phyloP scores from a whole-genome alignment of 2,888 invertebrate genomes.

The Alviniconcha strummeri region DNA sequence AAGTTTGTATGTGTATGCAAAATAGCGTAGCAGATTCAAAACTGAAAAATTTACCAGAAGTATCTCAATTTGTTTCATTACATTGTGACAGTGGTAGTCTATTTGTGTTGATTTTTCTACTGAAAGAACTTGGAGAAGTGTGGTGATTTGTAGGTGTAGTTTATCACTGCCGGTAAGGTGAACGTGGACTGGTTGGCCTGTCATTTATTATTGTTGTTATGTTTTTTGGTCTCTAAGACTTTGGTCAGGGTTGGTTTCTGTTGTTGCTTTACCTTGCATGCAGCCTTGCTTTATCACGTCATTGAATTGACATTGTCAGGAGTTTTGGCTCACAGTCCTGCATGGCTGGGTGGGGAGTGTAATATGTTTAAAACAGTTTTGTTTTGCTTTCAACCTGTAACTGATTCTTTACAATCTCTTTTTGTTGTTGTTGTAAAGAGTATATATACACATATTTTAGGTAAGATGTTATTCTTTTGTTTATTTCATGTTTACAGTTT shows the following conservation, averaged over 20 bases:
- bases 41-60: too few species aligned
- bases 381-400: too few species aligned
- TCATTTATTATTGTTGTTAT: neutral
- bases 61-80: too few species aligned
- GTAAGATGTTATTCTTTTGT: neutral
- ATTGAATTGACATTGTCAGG: too few species aligned
- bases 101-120: too few species aligned
- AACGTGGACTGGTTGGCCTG: constrained; percentile 11
- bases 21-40: too few species aligned
- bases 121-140: neutral
- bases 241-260: constrained; percentile 18
- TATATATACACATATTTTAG: neutral
- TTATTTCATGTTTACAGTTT: neutral
- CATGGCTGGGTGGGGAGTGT: neutral
- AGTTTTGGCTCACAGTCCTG: too few species aligned
- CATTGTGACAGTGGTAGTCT: too few species aligned
- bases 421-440: neutral
- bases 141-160: neutral
- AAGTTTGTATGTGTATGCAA: too few species aligned
- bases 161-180: constrained; percentile 22
- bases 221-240: neutral
- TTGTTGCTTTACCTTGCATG: neutral
- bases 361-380: neutral
- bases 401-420: neutral
- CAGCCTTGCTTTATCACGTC: neutral